Evolutionary conservation across 1,140 invertebrate species (phyloP), one percentile per base, ranked within the genome.

Genomic region (Drosophila tropicalis): DNA sequence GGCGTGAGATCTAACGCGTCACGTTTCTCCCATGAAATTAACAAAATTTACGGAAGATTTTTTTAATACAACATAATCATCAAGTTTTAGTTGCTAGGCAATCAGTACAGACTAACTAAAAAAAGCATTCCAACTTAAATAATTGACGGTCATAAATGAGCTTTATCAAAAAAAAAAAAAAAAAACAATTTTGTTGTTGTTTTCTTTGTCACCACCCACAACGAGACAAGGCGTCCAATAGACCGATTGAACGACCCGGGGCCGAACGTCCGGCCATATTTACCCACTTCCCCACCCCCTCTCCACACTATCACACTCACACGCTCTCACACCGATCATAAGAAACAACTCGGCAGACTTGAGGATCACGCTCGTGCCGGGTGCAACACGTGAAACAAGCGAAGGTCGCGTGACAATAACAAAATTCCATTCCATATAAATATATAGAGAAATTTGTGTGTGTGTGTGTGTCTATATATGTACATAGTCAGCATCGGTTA

Each of bases 381-480:
- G 71, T 87, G 79, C 55, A 68, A 69, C 83, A 86, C 83, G 83
- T 86, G 83, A 86, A 69, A 65, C 54, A 10, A 25, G 58, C 69
- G 82, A 86, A 86, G 82, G 82, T 86, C 82, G 83, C 79, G 83
- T 87, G 83, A 87, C 72, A 87, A 76, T 71, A 81, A 79, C 76
- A 87, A 82, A 70, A 85, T 69, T 58, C 62, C 44, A 55, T 40
- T 58, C 40, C 22, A 25, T 39, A n/a, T 17, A 13, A 34, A 2
- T 32, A 58, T 34, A 3, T 60, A 34, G 2, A 32, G 3, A 34
- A 40, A n/a, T 51, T 29, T 19, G 13, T 36, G 15, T 17, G 22
- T 22, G 32, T 39, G 17, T 41, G 5, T 66, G 3, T 39, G n/a
- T 58, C 4, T 15, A 32, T 60, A 15, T 61, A 19, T 39, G n/a